Evolutionary conservation across 2,888 invertebrate species (phyloP), one percentile per base, ranked within the genome.

Genomic region (Callyntrura guangdongensis): DNA sequence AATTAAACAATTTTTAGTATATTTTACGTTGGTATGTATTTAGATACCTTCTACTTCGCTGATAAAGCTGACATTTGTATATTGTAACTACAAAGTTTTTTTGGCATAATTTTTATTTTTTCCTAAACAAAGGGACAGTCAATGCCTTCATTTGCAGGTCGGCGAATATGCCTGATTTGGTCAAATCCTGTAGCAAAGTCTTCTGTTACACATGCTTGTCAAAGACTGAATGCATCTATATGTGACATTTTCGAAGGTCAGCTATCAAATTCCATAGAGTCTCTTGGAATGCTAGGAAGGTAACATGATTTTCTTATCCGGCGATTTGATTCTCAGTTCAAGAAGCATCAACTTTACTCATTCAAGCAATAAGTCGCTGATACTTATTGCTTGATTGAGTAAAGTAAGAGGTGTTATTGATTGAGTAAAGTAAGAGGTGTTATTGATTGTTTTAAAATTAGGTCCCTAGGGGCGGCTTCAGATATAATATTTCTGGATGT

Each of bases 221-320:
- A 77, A 17, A 25, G 27, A n/a, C 81, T 94, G 9, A 92, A 92
- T 14, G 86, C 89, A 5, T 83, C 86, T 20, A 56, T 92, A 64
- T 91, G 91, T 17, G 87, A 61, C 20, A 22, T 92, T 11, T 83
- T 90, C 79, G 88, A 86, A 25, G 69, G 81, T 20, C 82, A 90
- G 69, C 61, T 90, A 25, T 0, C 25, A 45, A 67, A 56, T 12
- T 79, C 86, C 1, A 72, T 17, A n/a, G 61, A 61, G 0, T 49
- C 90, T 22, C 72, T 64, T 49, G 91, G 86, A 79, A 90, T 88
- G 49, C 36, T 92, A 14, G 93, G 93, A 79, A 91, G 91, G 93
- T 93, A 89, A 86, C 64, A 49, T 27, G 20, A 53, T 14, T 53
- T 53, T 14, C 11, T 53, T 53, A n/a, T n/a, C n/a, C n/a, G n/a